These are phyloP conservation scores for Octodon degus DNA, from an alignment of 2,113 vertebrate species.

Conservation along the genomic window DNA sequence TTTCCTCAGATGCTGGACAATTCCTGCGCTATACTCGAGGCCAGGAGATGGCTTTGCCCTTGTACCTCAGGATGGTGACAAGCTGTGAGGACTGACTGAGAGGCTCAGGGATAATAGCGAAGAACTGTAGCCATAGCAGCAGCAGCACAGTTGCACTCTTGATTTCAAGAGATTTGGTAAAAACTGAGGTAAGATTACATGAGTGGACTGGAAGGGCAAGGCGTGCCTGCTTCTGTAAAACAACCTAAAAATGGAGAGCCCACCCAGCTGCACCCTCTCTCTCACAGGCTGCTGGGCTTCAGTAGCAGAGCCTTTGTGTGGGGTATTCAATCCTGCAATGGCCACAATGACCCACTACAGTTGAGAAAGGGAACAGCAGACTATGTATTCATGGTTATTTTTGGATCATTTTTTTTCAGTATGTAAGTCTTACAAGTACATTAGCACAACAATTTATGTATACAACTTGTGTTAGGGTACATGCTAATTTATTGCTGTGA, in stretches of 20 bases:
- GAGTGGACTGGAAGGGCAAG: neutral
- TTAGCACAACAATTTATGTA: neutral
- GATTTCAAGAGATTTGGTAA: neutral
- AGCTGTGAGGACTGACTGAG: neutral
- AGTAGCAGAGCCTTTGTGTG: neutral
- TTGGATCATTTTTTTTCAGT: neutral
- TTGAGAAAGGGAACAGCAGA: slow-evolving; percentile 3
- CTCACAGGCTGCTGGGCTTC: neutral
- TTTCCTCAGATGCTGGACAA: neutral
- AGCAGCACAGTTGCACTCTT: neutral
- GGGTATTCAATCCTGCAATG: neutral
- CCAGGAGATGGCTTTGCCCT: neutral
- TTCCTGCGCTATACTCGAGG: neutral
- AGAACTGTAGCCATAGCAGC: neutral
- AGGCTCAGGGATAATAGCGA: neutral
- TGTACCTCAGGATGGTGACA: neutral
- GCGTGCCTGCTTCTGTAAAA: neutral
- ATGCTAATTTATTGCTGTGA: slow-evolving; percentile 23
- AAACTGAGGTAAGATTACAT: neutral
- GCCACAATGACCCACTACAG: neutral
- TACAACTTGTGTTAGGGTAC: neutral
- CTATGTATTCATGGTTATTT: slow-evolving; percentile 5
- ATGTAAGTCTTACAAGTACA: neutral
- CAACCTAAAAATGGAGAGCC: neutral
- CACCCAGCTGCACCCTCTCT: neutral